A percentile compares a stretch with the other conserved stretches of the same genome.
These are phyloP conservation scores for Acrobasis suavella DNA, from an alignment of 2,888 invertebrate genomes.

Conservation along the genomic window DNA sequence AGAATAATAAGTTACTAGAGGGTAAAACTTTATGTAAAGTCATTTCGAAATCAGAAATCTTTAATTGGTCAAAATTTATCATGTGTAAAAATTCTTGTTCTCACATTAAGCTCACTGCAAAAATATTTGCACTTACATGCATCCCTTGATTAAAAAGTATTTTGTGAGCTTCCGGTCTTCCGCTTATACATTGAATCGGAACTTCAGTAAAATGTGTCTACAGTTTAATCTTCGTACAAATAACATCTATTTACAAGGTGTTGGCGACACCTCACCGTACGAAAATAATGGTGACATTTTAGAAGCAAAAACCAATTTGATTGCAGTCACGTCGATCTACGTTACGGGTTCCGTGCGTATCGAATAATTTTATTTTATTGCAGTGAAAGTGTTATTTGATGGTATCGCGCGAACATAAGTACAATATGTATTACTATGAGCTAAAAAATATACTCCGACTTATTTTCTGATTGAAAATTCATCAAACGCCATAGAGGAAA, in stretches of 20 bases:
- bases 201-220: background rate
- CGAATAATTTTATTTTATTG: slow-evolving; percentile 4
- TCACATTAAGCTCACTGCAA: too few relatives aligned
- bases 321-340: background rate
- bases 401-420: background rate
- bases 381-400: slow-evolving; percentile 8
- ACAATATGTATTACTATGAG: background rate
- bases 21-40: too few relatives aligned
- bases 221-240: background rate
- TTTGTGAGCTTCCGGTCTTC: background rate
- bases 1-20: too few relatives aligned
- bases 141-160: too few relatives aligned
- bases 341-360: slow-evolving; percentile 1
- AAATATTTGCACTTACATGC: too few relatives aligned
- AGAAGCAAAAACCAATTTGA: background rate
- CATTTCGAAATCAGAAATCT: too few relatives aligned
- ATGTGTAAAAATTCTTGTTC: too few relatives aligned
- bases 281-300: background rate
- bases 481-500: too few relatives aligned
- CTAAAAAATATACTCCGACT: background rate
- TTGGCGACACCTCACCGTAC: too few relatives aligned
- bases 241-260: background rate
- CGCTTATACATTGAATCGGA: background rate
- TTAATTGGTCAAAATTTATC: too few relatives aligned
- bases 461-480: too few relatives aligned